Base-by-base conservation (phyloP, 2,797 vertebrate species). In the Sebastes diploproa region DNA sequence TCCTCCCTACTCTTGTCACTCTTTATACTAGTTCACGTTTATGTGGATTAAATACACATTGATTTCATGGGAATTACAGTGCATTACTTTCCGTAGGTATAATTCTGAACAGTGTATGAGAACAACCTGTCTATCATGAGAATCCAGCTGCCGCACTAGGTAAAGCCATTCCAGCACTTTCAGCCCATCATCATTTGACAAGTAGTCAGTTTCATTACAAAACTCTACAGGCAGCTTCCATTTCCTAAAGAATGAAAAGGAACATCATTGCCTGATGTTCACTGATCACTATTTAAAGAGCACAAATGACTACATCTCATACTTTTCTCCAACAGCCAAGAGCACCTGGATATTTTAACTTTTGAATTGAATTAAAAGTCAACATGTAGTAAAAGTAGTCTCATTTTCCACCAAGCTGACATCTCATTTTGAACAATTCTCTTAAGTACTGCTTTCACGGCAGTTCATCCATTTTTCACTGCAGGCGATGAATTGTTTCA, bases 211-310 rank as follows among this genome's bases (percentile, higher is more conserved):
- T 72, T 81, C 27, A 80, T 62, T 58, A 32, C 16, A 38, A 56
- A 70, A 14, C 58, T 36, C 62, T 16, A 16, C 22, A 30, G 68
- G 61, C 27, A 36, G 29, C 65, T 55, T 75, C 14, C 8, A 75
- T 67, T 77, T 63, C 42, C 34, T 22, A 60, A 71, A 62, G 36
- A 55, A 55, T 12, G 27, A 68, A 36, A 16, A 52, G 16, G 6
- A 34, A 9, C 29, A n/a, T 63, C 9, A 29, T 67, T 32, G 18
- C 23, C 30, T 75, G 42, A 77, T 42, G 74, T 46, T 77, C n/a
- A 23, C 13, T 25, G 60, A 80, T 79, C 66, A 81, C 79, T 83
- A 72, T 84, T 81, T 77, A 25, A 81, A 77, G 23, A 81, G 10
- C 62, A 29, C 29, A 61, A n/a, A 77, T 42, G 58, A 61, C 46